Evolutionary conservation across 2,888 invertebrate species (phyloP).

Genomic region (Poecilus cupreus): DNA sequence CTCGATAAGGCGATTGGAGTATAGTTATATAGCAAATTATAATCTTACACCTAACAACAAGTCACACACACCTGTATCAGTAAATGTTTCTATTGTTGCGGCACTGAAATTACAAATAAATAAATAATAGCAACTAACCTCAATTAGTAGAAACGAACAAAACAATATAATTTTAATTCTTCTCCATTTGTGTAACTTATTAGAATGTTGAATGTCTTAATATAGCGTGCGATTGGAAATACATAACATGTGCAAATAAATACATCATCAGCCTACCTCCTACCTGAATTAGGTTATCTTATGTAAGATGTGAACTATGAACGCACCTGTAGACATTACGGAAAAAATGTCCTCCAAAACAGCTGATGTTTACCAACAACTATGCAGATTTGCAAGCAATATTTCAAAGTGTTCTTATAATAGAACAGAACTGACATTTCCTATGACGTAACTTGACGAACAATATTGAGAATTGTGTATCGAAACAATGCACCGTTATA

Average conservation of each 20-base stretch:
- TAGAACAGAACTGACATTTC: neutral
- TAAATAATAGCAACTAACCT: too few species aligned
- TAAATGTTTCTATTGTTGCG: too few species aligned
- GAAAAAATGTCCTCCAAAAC: neutral
- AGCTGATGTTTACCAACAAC: neutral
- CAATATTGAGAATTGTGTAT: constrained; percentile 11
- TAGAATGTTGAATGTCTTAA: neutral
- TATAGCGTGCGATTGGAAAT: neutral
- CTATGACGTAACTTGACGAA: neutral
- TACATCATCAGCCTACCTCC: neutral
- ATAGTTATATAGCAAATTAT: too few species aligned
- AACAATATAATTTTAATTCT: too few species aligned
- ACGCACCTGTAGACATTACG: neutral
- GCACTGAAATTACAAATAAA: too few species aligned
- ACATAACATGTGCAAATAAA: neutral
- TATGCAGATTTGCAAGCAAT: neutral
- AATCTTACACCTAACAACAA: too few species aligned
- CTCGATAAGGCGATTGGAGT: too few species aligned
- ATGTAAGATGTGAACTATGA: neutral
- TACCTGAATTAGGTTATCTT: neutral
- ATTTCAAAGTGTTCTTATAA: neutral
- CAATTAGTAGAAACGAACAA: too few species aligned
- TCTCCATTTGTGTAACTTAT: neutral
- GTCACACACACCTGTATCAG: too few species aligned
- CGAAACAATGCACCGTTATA: constrained; percentile 20